Evolutionary conservation across 2,888 invertebrate species (phyloP).

Genomic region (Cantharis flavilabris): DNA sequence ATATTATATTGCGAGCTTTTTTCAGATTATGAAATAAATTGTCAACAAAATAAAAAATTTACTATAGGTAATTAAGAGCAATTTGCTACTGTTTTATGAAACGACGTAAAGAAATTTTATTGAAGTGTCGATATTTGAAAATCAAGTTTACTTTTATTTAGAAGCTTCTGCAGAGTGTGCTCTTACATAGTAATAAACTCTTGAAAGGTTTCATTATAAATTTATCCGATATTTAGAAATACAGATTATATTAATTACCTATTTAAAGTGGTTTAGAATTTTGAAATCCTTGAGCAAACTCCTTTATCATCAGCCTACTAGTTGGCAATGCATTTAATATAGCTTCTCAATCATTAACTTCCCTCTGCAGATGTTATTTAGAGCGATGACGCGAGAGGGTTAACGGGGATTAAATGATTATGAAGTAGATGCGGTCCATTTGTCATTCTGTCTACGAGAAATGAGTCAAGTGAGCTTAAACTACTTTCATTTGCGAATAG

Average conservation of each 20-base stretch:
- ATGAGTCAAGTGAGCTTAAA: slow-evolving; percentile 34
- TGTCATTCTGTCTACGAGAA: slow-evolving; percentile 53
- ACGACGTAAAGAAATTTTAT: not conserved
- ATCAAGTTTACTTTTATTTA: not conserved
- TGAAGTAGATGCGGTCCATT: slow-evolving; percentile 56
- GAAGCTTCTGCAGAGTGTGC: not conserved
- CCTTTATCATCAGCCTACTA: slow-evolving; percentile 11
- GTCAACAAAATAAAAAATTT: not conserved
- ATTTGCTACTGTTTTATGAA: not conserved
- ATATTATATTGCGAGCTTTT: not conserved
- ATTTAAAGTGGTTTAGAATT: not conserved
- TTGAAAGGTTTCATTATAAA: not conserved
- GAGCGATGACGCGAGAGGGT: slow-evolving; percentile 56
- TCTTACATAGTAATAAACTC: not conserved
- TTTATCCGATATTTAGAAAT: not conserved
- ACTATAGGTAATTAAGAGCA: not conserved
- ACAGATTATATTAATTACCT: not conserved
- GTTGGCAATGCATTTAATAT: slow-evolving; percentile 34
- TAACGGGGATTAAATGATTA: slow-evolving; percentile 58
- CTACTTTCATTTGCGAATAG: slow-evolving; percentile 16
- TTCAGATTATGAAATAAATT: not conserved
- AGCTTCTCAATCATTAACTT: slow-evolving; percentile 34
- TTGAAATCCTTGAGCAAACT: slow-evolving; percentile 13
- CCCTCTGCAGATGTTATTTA: slow-evolving; percentile 35
- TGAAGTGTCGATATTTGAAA: not conserved